Evolutionary conservation across 2,797 vertebrate genomes (phyloP).

Genomic region (Delichon dasypus): DNA sequence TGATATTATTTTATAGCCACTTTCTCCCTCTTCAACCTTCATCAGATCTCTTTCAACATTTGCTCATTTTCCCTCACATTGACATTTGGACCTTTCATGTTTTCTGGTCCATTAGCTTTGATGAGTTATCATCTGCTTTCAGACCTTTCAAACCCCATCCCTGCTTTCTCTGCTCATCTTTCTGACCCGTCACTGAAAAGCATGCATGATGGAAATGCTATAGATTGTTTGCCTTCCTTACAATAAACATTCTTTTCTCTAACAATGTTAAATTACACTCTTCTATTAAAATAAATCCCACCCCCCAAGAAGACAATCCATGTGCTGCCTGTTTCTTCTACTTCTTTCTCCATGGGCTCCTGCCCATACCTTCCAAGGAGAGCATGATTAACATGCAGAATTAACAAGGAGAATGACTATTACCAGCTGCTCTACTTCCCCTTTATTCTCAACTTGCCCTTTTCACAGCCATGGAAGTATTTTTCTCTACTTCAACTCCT

Average conservation of each 20-base stretch:
- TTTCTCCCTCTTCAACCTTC: not conserved
- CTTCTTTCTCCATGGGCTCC: not conserved
- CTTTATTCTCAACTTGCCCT: not conserved
- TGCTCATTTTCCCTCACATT: not conserved
- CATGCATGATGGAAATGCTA: not conserved
- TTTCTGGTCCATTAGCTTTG: slow-evolving; percentile 20
- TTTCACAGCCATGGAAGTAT: not conserved
- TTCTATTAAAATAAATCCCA: not conserved
- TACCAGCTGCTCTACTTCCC: not conserved
- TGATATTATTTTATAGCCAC: not conserved
- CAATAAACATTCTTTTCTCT: not conserved
- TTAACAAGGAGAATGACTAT: not conserved
- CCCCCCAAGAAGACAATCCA: not conserved
- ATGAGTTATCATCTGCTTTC: not conserved
- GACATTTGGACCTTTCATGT: not conserved
- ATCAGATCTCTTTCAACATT: not conserved
- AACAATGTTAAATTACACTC: not conserved
- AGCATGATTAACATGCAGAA: not conserved
- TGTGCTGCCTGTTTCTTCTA: not conserved
- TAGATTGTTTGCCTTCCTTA: not conserved
- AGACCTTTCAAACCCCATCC: not conserved
- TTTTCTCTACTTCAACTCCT: not conserved
- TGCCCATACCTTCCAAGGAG: not conserved
- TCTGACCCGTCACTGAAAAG: not conserved
- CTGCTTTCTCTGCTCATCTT: not conserved